Evolutionary conservation across 30 jellyfish, hydroid and myxozoan species (phyloP).

Genomic region (Sanderia malayensis): DNA sequence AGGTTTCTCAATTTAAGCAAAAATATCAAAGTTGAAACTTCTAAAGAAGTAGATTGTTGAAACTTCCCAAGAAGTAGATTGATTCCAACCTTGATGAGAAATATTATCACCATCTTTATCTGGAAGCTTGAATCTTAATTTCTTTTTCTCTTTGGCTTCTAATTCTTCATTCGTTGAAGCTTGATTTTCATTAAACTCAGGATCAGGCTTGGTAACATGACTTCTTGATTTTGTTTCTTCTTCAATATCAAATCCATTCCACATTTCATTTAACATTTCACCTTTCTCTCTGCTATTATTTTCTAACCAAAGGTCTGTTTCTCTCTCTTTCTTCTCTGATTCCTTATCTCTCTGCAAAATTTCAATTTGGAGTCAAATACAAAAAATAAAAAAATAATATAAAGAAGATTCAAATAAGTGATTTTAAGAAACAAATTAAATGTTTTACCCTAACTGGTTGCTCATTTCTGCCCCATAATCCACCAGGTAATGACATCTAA

Average conservation of each 20-base stretch:
- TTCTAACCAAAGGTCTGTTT: no score
- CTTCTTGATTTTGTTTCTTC: not conserved
- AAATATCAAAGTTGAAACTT: no score
- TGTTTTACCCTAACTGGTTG: not conserved
- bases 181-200: not conserved
- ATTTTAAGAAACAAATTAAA: not conserved
- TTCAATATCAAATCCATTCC: conserved; percentile 55
- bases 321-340: no score
- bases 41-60: no score
- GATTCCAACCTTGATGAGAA: not conserved
- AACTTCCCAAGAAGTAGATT: no score
- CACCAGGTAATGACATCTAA: conserved; percentile 6
- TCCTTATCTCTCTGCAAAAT: not conserved
- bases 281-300: conserved; percentile 26
- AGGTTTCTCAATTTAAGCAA: no score
- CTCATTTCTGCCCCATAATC: not conserved
- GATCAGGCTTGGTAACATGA: not conserved
- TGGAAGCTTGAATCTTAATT: conserved; percentile 40
- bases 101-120: not conserved
- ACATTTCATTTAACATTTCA: conserved; percentile 42
- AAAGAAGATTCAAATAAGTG: no score
- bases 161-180: not conserved
- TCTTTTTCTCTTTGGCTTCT: conserved; percentile 10
- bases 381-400: no score
- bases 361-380: not conserved